Base-by-base conservation (phyloP, 2,113 vertebrate species). In the Microtus ochrogaster region DNA sequence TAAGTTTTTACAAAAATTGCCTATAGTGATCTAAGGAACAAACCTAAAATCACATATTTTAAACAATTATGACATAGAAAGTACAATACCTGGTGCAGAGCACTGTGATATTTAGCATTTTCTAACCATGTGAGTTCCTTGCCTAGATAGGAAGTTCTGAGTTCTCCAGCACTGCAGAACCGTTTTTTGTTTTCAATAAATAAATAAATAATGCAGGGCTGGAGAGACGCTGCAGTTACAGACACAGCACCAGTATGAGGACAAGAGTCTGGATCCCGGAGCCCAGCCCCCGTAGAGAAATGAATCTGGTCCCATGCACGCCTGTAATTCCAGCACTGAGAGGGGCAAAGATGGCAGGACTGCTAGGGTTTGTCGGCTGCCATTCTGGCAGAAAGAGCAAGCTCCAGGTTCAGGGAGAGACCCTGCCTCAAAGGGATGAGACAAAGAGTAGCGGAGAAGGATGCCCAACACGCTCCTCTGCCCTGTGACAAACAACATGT, bases 41-140 rank as follows among this genome's bases (percentile, higher is more conserved):
- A 97, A 95, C 85, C 85, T 73, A 91, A 87, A 83, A 88, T n/a
- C 36, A 92, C 12, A 7, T 30, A 87, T 77, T 94, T 94, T 87
- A 85, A 84, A 91, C 2, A 96, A 88, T 81, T 86, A 41, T 5
- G 13, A 16, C 24, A 3, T 86, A 58, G 47, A 85, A 91, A 91
- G 2, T 72, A 63, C 22, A 76, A 70, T 21, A 19, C 11, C 36
- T 89, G 55, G 28, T 66, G 92, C 79, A 84, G 55, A 30, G 36
- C n/a, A 26, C 86, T 78, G 28, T 82, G 77, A 72, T 63, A 90
- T 78, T 85, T 95, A 85, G 26, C 6, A 17, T 76, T 87, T 93
- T 89, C 87, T 68, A 90, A 39, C 72, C 28, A 74, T 30, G 41
- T 21, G 39, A 94, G 24, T 58, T 84, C 66, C 58, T 87, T 39